A percentile compares a stretch with the other conserved stretches of the same genome.
These are phyloP conservation scores for Ashinkailepas kermadecensis DNA, from an alignment of 2,888 invertebrate species.

Conservation along the genomic window DNA sequence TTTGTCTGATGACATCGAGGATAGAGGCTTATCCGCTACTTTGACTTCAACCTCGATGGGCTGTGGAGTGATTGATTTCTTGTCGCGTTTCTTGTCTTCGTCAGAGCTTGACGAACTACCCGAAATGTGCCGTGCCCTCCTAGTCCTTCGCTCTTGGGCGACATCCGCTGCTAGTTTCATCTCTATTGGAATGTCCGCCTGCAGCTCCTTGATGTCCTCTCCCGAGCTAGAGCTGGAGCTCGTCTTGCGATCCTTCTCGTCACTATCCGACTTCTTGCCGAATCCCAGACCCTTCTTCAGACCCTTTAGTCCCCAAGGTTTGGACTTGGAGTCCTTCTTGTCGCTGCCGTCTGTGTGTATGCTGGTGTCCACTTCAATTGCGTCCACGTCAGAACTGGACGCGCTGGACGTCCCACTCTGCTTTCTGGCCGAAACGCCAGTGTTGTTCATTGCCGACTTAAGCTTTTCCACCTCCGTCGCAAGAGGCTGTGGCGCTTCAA, in stretches of 20 bases:
- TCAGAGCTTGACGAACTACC: background rate
- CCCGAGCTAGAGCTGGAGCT: background rate
- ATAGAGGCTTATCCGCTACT: background rate
- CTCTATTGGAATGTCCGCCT: background rate
- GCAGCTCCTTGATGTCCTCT: background rate
- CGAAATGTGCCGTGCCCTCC: background rate
- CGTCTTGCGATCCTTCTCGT: background rate
- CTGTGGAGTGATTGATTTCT: background rate
- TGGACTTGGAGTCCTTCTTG: background rate
- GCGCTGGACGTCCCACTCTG: background rate
- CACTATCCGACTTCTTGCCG: background rate
- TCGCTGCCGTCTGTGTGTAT: background rate
- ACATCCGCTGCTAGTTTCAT: background rate
- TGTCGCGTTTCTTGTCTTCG: background rate
- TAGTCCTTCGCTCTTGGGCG: background rate
- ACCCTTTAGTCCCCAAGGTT: background rate
- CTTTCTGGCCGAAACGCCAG: background rate
- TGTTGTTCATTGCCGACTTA: background rate
- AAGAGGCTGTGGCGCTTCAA: background rate
- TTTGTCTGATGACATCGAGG: background rate
- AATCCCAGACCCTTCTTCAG: background rate
- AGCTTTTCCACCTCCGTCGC: background rate
- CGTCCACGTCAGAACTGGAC: background rate
- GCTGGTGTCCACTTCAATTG: background rate
- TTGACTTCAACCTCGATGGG: constrained; percentile 4